Evolutionary conservation across 2,113 vertebrate species (phyloP).

Genomic region (Mesitornis unicolor): DNA sequence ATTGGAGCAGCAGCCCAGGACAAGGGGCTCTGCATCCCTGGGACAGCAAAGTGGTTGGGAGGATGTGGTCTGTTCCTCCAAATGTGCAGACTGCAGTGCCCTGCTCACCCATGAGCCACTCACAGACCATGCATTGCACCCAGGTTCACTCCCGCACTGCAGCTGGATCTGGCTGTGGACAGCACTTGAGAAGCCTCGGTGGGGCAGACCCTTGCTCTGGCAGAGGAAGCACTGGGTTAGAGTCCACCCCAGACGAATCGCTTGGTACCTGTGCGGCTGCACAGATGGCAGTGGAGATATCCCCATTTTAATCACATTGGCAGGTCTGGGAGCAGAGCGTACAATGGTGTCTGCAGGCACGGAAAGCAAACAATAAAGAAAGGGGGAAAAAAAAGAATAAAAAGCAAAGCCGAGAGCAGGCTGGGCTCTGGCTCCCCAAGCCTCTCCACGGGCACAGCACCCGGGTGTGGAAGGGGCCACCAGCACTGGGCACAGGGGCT

Average conservation of each 20-base stretch:
- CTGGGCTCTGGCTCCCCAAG: neutral
- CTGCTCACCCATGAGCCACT: neutral
- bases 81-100: neutral
- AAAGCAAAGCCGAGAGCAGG: neutral
- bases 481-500: neutral
- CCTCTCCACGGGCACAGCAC: neutral
- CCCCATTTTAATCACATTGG: rapidly evolving
- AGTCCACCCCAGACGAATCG: rapidly evolving
- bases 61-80: rapidly evolving
- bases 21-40: neutral
- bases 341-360: neutral
- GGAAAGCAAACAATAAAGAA: neutral
- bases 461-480: neutral
- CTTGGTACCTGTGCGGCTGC: neutral
- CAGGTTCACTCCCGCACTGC: rapidly evolving
- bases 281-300: neutral
- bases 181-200: neutral
- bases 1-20: neutral
- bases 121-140: rapidly evolving
- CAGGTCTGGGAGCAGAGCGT: neutral
- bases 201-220: neutral
- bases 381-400: neutral
- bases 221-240: neutral
- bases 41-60: neutral
- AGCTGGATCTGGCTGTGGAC: neutral